Percentiles rank a stretch among this genome's conserved stretches.
These are phyloP conservation scores for Ips nitidus DNA, from an alignment of 1,140 invertebrate species.

Conservation along the genomic window DNA sequence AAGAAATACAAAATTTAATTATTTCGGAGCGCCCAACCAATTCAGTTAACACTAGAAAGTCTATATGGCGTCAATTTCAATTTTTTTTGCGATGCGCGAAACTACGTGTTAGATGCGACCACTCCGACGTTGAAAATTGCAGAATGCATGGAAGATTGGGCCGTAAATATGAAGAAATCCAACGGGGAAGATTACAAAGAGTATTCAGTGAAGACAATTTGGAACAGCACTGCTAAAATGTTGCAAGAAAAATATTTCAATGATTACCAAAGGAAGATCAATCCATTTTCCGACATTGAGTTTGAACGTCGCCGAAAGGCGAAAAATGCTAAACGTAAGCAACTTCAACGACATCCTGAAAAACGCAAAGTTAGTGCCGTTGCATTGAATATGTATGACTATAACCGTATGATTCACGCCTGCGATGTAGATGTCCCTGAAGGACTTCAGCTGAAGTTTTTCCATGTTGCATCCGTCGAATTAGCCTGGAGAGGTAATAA, in stretches of 20 bases:
- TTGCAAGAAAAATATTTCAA: neutral
- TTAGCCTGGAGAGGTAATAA: neutral
- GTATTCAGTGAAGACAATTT: neutral
- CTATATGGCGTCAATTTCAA: neutral
- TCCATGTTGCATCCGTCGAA: neutral
- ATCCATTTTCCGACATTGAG: neutral
- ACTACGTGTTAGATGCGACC: neutral
- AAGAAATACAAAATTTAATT: conserved; percentile 1
- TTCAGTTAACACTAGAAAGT: neutral
- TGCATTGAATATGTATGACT: neutral
- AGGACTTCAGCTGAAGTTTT: neutral
- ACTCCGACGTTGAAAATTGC: no score
- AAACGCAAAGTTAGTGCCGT: neutral
- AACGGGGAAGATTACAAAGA: neutral
- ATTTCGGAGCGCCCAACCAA: neutral
- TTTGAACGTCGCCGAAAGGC: neutral
- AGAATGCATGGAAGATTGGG: no score
- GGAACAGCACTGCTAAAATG: neutral
- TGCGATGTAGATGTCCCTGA: neutral
- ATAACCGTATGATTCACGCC: neutral
- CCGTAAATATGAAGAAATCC: no score
- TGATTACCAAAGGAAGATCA: neutral
- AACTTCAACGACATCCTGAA: neutral
- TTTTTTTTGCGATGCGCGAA: neutral
- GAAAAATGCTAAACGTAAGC: neutral